Evolutionary conservation across 2,888 invertebrate genomes (phyloP), one percentile per base, ranked within the genome.

Genomic region (Cantharis lateralis): DNA sequence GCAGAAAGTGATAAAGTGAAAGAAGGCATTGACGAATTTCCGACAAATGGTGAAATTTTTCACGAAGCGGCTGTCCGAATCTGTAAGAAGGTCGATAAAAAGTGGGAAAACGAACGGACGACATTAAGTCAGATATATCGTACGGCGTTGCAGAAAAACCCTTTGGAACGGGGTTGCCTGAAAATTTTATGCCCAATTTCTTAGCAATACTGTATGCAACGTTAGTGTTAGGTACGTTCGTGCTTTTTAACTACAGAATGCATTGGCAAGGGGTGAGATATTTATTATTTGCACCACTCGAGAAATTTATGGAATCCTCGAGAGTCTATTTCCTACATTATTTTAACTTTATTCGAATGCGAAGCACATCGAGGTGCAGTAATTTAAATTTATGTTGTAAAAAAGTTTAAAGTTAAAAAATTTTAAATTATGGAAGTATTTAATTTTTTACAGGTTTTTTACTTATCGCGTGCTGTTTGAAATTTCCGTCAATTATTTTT

Each of bases 161-260:
- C 74, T 64, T 76, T 71, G 71, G 71, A 74, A 71, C 77, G 74
- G 72, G 73, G 63, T 79, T 79, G 20, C 79, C 79, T 82, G 81
- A 82, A 82, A 82, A 82, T 82, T 82, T 82, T 82, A 82, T 82
- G 81, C 81, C 80, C 82, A 82, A 82, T 82, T 82, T 81, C 82
- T 82, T 81, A 81, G 81, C 66, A 81, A 70, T 64, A 61, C 74
- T 71, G 64, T 70, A 72, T 74, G 72, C 66, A 71, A 72, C 64
- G 71, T 70, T 62, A 74, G 69, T 64, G 71, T 75, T 74, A 28
- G 26, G 26, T 28, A 66, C 20, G 24, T 74, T 77, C 72, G 64
- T 76, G 72, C 69, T 73, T 76, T 77, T 77, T 77, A 77, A 77
- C 77, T 74, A 71, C 71, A 68, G 71, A 71, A 74, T 77, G 73